Evolutionary conservation across 1,140 invertebrate species (phyloP), one percentile per base, ranked within the genome.

Genomic region (Ephestia elutella): DNA sequence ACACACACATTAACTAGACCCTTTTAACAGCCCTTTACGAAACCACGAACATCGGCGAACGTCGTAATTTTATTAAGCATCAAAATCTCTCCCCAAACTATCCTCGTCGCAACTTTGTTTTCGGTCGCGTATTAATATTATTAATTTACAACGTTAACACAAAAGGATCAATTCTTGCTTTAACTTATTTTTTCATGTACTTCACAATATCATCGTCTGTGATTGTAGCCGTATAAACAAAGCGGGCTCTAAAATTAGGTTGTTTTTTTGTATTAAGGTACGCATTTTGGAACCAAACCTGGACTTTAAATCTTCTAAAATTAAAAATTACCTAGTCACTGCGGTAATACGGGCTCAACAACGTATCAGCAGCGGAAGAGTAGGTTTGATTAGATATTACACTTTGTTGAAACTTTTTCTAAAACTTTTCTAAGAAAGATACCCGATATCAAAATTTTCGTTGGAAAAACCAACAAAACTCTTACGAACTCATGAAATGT

Each of bases 1-100:
- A 25, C 21, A 25, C 21, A 25, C 2, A 25, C 21, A n/a, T n/a
- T n/a, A 2, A 25, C 21, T n/a, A 25, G 21, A 25, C 71, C 75
- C 69, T 73, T 79, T 71, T 63, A 66, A 35, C 32, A 70, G 62
- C 68, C 70, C 54, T 70, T 73, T 69, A 71, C 63, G 57, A 69
- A 70, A 68, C 66, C 67, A 58, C 60, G 48, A 58, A 56, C 57
- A 62, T 35, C 32, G 32, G 66, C 32, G 64, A 69, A 68, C 57
- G 56, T 63, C 61, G 65, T 65, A 66, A 73, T 62, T 70, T 57
- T 58, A 62, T 61, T 65, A 57, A 61, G 60, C 25, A 44, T 56
- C 58, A 56, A 63, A 68, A 25, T 25, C 21, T 25, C 21, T 25
- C 21, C 21, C 21, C 21, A 7, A 25, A 25, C 32, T 35, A 35